Percentiles rank a stretch among this genome's conserved stretches.
Conservation (phyloP, 2,797 vertebrate genomes). For the Scyliorhinus canicula region DNA sequence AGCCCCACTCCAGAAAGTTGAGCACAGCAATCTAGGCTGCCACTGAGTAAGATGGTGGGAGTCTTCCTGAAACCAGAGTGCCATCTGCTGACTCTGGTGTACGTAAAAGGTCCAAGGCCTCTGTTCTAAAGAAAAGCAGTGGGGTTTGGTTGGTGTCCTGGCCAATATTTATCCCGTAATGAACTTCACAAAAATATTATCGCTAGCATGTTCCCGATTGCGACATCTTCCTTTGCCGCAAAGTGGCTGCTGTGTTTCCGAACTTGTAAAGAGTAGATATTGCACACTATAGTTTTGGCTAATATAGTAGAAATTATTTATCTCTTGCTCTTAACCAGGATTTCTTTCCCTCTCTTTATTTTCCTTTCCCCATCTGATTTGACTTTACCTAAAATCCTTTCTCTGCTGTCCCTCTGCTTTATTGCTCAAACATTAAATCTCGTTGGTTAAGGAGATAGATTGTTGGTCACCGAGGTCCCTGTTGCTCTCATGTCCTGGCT, state of each 20-base stretch:
- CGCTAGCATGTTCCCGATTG: neutral
- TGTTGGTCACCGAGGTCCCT: neutral
- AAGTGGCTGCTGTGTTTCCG: neutral
- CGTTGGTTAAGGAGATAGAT: neutral
- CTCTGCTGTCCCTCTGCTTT: neutral
- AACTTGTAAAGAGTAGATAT: neutral
- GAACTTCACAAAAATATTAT: neutral
- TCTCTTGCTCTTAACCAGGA: too few species aligned
- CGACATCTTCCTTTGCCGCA: neutral
- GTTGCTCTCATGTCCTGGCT: too few species aligned
- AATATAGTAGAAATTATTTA: neutral
- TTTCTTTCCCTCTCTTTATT: neutral
- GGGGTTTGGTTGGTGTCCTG: neutral
- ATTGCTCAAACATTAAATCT: neutral
- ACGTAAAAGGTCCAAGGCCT: neutral
- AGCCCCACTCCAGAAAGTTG: neutral
- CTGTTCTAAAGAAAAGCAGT: neutral
- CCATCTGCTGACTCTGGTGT: neutral
- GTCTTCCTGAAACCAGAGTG: neutral
- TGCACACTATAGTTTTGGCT: neutral
- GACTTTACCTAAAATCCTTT: neutral
- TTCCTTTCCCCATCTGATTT: neutral
- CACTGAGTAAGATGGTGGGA: neutral
- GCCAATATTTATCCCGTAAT: neutral
- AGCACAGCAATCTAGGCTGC: neutral